phyloP scores from a whole-genome alignment of 2,888 invertebrate species.

The Aspidiotus destructor region DNA sequence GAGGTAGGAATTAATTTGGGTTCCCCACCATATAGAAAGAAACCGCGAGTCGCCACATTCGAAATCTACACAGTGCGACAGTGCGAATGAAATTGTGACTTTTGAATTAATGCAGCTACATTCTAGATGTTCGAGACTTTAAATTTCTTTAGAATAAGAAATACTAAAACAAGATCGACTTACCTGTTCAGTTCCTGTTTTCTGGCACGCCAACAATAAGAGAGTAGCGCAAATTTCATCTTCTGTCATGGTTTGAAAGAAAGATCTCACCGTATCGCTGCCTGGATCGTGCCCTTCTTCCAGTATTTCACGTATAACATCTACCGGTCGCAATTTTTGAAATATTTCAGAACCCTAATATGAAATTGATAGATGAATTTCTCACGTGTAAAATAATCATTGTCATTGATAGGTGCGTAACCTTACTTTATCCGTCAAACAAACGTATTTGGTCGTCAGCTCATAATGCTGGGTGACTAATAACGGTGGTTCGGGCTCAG shows the following conservation, averaged over 20 bases:
- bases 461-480: constrained; percentile 63
- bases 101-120: too few species aligned
- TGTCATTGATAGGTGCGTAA: background rate
- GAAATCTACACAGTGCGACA: constrained; percentile 15
- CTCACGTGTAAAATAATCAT: constrained; percentile 56
- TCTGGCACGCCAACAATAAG: constrained; percentile 71
- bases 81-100: too few species aligned
- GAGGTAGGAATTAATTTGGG: constrained; percentile 40
- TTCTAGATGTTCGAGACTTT: too few species aligned
- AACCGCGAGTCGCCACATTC: constrained; percentile 69
- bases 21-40: constrained; percentile 85
- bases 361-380: constrained; percentile 47
- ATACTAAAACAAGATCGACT: background rate
- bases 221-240: constrained; percentile 86
- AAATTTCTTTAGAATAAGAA: too few species aligned
- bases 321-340: constrained; percentile 74
- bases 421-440: constrained; percentile 24
- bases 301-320: constrained; percentile 71
- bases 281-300: constrained; percentile 76
- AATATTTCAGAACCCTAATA: constrained; percentile 67
- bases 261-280: constrained; percentile 69
- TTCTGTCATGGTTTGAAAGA: constrained; percentile 71
- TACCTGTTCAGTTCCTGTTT: constrained; percentile 38
- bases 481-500: constrained; percentile 50
- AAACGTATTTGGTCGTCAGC: constrained; percentile 56